Conservation (phyloP, 2,797 vertebrate species). For the Gymnopithys bicolor region DNA sequence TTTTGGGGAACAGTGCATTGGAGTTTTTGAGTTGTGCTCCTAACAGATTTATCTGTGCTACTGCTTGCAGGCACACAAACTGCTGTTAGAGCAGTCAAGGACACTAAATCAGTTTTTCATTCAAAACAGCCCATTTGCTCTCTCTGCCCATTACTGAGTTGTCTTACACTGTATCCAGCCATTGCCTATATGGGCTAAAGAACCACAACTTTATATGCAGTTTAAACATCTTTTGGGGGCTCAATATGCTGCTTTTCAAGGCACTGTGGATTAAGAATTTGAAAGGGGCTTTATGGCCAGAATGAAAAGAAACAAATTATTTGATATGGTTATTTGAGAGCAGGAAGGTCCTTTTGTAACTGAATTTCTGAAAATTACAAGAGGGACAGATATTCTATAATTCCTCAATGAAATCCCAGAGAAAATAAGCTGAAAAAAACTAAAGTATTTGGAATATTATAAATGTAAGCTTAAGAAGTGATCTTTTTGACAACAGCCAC, state of each 20-base stretch:
- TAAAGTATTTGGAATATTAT: background rate
- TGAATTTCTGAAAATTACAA: slow-evolving; percentile 39
- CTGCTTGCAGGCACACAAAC: slow-evolving; percentile 6
- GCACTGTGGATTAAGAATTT: background rate
- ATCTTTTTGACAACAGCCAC: background rate
- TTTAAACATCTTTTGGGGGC: background rate
- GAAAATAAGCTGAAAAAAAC: background rate
- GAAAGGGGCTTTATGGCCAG: background rate
- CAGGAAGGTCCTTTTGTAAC: background rate
- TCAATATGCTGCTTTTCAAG: background rate
- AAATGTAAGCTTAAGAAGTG: background rate
- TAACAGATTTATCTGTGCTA: slow-evolving; percentile 57
- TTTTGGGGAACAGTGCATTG: slow-evolving; percentile 5
- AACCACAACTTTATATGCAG: background rate
- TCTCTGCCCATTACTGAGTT: background rate
- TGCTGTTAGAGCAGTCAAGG: slow-evolving; percentile 34
- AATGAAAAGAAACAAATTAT: slow-evolving; percentile 7
- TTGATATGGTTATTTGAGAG: slow-evolving; percentile 35
- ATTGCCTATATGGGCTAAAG: background rate
- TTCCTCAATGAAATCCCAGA: background rate
- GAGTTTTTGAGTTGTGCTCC: slow-evolving; percentile 8
- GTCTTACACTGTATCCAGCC: background rate
- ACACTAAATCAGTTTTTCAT: slow-evolving; percentile 56
- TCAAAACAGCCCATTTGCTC: slow-evolving; percentile 27
- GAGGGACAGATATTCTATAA: slow-evolving; percentile 1